These are phyloP conservation scores for Agraylea sexmaculata DNA, from an alignment of 1,140 invertebrate genomes.

Conservation along the genomic window DNA sequence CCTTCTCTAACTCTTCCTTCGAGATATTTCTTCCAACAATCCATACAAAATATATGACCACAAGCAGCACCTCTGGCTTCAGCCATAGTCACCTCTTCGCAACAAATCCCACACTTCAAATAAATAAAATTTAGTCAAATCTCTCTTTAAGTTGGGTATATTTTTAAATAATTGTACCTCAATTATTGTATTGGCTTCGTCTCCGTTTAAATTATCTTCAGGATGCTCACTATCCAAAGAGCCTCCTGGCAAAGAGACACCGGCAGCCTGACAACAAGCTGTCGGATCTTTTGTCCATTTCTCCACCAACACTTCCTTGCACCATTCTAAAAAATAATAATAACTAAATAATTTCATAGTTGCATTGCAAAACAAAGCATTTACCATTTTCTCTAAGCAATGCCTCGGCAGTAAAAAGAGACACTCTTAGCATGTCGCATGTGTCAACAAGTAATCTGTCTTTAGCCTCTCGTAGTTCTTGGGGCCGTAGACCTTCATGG, in stretches of 20 bases:
- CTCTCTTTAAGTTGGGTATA: background rate
- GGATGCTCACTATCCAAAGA: conserved; percentile 19
- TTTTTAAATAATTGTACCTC: conserved; percentile 12
- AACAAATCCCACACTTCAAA: conserved; percentile 55
- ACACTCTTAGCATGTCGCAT: conserved; percentile 62
- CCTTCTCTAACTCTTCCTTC: conserved; percentile 57
- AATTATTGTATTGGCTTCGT: conserved; percentile 12
- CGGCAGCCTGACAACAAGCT: conserved; percentile 54
- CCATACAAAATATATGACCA: conserved; percentile 51
- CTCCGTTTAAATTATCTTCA: conserved; percentile 10
- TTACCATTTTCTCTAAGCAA: conserved; percentile 57
- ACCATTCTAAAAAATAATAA: conserved; percentile 50
- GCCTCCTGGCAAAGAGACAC: conserved; percentile 47
- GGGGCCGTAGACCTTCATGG: conserved; percentile 52
- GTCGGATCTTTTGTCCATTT: conserved; percentile 59
- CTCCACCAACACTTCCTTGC: conserved; percentile 52
- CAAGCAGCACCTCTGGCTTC: conserved; percentile 40
- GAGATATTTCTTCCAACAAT: conserved; percentile 58
- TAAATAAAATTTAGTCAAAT: conserved; percentile 7
- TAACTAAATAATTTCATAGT: background rate
- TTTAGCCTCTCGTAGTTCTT: conserved; percentile 65
- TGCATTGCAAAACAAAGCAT: background rate
- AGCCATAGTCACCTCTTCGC: conserved; percentile 28
- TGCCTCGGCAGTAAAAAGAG: conserved; percentile 61
- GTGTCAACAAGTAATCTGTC: conserved; percentile 63